Conservation (phyloP, 1,140 invertebrate genomes). For the Hypothenemus hampei region DNA sequence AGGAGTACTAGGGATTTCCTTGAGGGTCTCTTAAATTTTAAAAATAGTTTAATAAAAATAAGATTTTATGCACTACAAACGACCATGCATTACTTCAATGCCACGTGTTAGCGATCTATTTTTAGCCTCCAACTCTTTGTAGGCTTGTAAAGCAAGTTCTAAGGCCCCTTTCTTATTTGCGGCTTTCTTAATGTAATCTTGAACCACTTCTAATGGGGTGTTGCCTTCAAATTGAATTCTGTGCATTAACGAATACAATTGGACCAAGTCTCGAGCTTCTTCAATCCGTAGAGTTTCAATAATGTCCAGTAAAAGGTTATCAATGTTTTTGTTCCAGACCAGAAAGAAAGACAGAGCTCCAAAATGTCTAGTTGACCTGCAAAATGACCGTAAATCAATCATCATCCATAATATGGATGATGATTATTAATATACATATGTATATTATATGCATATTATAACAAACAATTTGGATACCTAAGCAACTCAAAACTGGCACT, state of each 20-base stretch:
- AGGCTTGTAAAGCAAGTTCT: conserved; percentile 58
- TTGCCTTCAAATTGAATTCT: conserved; percentile 44
- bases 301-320: conserved; percentile 72
- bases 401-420: no score
- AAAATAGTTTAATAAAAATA: no score
- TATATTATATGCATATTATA: background rate
- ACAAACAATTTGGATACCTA: conserved; percentile 39
- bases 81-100: no score
- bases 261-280: conserved; percentile 55
- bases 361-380: conserved; percentile 83
- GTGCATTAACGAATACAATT: conserved; percentile 56
- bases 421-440: background rate
- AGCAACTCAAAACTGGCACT: conserved; percentile 66
- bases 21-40: no score
- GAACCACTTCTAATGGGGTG: conserved; percentile 52
- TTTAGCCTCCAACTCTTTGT: conserved; percentile 57
- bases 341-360: conserved; percentile 86
- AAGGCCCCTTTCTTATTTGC: conserved; percentile 57
- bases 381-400: background rate
- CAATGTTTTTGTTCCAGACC: conserved; percentile 73
- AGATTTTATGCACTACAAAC: no score
- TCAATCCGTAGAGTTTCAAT: conserved; percentile 55
- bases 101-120: no score
- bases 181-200: conserved; percentile 57
- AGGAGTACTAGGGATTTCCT: no score